Conservation (phyloP, 1,140 invertebrate species). For the Plodia interpunctella region DNA sequence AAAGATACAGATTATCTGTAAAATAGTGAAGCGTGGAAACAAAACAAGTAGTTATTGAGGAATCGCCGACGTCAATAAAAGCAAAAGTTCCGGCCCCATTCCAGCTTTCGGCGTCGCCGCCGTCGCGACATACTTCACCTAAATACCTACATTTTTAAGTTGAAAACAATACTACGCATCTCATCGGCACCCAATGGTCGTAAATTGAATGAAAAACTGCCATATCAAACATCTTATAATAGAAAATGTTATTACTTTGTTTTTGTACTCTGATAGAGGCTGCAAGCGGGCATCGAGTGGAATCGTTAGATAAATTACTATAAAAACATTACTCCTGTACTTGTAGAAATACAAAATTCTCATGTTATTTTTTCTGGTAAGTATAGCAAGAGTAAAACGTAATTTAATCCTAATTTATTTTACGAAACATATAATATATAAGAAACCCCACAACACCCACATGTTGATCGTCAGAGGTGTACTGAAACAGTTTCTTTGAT, state of each 20-base stretch:
- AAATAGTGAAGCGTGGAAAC: neutral
- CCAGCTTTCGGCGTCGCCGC: neutral
- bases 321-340: too few species aligned
- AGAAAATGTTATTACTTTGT: neutral
- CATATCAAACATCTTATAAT: neutral
- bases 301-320: too few species aligned
- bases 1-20: too few species aligned
- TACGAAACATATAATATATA: too few species aligned
- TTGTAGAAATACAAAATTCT: too few species aligned
- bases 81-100: conserved; percentile 9
- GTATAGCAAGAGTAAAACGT: too few species aligned
- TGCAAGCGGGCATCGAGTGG: too few species aligned
- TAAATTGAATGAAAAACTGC: neutral
- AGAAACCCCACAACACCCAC: too few species aligned
- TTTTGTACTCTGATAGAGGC: neutral
- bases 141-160: conserved; percentile 14
- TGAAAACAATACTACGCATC: conserved; percentile 9
- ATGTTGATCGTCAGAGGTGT: neutral
- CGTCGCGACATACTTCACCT: conserved; percentile 10
- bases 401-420: too few species aligned
- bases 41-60: conserved; percentile 7
- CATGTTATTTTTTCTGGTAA: too few species aligned
- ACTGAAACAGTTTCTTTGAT: too few species aligned
- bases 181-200: neutral
- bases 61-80: conserved; percentile 8